A percentile compares a stretch with the other conserved stretches of the same genome.
phyloP scores from a whole-genome alignment of 2,888 invertebrate species.

The Anticlea derivata region DNA sequence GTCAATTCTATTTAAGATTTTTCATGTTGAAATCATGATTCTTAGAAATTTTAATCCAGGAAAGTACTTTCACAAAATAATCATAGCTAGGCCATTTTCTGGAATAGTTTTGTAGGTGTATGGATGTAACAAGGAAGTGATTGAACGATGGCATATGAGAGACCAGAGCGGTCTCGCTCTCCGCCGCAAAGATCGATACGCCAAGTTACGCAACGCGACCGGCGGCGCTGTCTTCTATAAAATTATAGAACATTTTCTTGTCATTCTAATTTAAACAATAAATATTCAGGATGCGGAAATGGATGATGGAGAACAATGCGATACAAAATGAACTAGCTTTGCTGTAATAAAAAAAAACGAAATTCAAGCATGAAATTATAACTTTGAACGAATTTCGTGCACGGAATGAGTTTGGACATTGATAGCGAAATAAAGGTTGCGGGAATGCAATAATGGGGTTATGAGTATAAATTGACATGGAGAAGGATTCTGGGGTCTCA shows the following conservation, averaged over 20 bases:
- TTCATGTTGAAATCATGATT: no score
- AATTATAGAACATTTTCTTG: conserved; percentile 45
- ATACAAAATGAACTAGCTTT: background rate
- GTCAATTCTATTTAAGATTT: background rate
- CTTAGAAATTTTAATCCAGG: no score
- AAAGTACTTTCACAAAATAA: no score
- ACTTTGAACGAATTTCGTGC: conserved; percentile 22
- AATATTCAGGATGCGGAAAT: conserved; percentile 5
- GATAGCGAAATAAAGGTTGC: conserved; percentile 28
- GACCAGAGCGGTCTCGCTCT: conserved; percentile 60
- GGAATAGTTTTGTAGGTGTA: conserved; percentile 16
- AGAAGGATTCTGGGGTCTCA: conserved; percentile 47
- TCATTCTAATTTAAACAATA: conserved; percentile 23
- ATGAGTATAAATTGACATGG: conserved; percentile 43
- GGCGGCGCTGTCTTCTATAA: conserved; percentile 63
- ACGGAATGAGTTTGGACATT: conserved; percentile 14
- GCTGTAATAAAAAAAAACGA: conserved; percentile 3
- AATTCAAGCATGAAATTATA: conserved; percentile 12
- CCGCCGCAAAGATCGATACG: conserved; percentile 78
- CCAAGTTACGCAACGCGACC: conserved; percentile 78
- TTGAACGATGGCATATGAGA: conserved; percentile 53
- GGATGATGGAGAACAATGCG: background rate
- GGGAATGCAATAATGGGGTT: conserved; percentile 50
- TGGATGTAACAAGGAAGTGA: conserved; percentile 46
- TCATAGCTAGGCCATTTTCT: background rate